These are phyloP conservation scores for Macroteleia sp. DNA, from an alignment of 2,888 invertebrate genomes.

Conservation along the genomic window DNA sequence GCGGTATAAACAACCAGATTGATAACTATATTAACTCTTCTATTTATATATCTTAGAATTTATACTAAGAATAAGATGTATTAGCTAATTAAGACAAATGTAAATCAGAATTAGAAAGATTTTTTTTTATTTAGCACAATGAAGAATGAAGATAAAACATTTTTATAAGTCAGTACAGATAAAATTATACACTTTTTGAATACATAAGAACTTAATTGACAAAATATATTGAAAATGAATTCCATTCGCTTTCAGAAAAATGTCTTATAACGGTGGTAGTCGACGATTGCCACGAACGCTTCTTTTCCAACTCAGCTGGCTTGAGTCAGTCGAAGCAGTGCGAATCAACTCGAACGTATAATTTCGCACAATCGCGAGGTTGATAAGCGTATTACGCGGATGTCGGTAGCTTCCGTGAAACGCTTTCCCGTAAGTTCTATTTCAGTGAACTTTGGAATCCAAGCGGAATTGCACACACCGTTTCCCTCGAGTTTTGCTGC, in stretches of 20 bases:
- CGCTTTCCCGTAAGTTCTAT: slow-evolving; percentile 59
- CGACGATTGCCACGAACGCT: slow-evolving; percentile 9
- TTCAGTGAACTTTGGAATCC: slow-evolving; percentile 52
- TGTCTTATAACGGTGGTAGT: background rate
- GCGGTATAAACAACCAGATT: no score
- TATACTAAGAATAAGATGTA: no score
- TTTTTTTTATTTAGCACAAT: no score
- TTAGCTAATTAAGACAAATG: no score
- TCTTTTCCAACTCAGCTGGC: slow-evolving; percentile 27
- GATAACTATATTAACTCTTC: no score
- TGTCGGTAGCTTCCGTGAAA: slow-evolving; percentile 55
- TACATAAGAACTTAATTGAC: no score
- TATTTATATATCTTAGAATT: no score
- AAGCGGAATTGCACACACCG: slow-evolving; percentile 8
- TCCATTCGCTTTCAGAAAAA: slow-evolving; percentile 27
- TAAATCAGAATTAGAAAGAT: no score
- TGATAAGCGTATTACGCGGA: slow-evolving; percentile 57
- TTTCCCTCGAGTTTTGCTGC: background rate
- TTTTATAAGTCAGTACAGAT: no score
- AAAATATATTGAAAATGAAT: slow-evolving; percentile 8
- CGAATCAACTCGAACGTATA: slow-evolving; percentile 57
- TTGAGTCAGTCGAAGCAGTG: slow-evolving; percentile 20
- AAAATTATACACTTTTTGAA: no score
- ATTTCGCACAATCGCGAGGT: slow-evolving; percentile 55
- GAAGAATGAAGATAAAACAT: no score